Evolutionary conservation across 2,797 vertebrate species (phyloP), one percentile per base, ranked within the genome.

Genomic region (Hoplostethus mediterraneus): DNA sequence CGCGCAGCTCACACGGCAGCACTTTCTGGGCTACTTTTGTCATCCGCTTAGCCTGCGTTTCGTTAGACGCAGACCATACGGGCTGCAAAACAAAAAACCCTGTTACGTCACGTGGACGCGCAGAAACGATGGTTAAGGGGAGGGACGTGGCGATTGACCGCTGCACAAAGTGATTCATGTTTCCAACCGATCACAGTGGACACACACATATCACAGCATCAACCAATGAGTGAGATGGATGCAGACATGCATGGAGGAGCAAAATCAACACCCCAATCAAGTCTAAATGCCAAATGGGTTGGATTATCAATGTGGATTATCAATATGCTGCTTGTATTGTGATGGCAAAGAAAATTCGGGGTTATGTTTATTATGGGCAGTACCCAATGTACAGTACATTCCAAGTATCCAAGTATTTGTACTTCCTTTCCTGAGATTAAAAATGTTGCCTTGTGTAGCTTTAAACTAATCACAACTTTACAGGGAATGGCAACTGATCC

Each of bases 211-310:
- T 71, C 31, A 21, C 58, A 78, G 25, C 68, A 61, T 45, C 72
- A 57, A 79, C 77, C 45, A 31, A 80, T 74, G 78, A 77, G 64
- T 82, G 87, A 81, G 75, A 88, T 85, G 83, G 79, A 63, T 62
- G 85, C 83, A 68, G 10, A 64, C 79, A 88, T 85, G 90, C 86
- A 76, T 67, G 63, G 54, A 69, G 36, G 69, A 84, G 48, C 13
- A 63, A 71, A 28, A 45, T 28, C 16, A 53, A 82, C 64, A 70
- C 56, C 68, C 21, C 21, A 57, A 40, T 57, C 3, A 56, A 21
- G 47, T n/a, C 44, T 56, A 33, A 51, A 10, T 69, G 47, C 75
- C 38, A 52, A 5, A 54, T 11, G 7, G 36, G 8, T 30, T 48
- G 14, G 5, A 56, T 40, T 61, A 51, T 8, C 12, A 52, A 45